phyloP scores from a whole-genome alignment of 2,113 vertebrate species.

The Coturnix japonica region DNA sequence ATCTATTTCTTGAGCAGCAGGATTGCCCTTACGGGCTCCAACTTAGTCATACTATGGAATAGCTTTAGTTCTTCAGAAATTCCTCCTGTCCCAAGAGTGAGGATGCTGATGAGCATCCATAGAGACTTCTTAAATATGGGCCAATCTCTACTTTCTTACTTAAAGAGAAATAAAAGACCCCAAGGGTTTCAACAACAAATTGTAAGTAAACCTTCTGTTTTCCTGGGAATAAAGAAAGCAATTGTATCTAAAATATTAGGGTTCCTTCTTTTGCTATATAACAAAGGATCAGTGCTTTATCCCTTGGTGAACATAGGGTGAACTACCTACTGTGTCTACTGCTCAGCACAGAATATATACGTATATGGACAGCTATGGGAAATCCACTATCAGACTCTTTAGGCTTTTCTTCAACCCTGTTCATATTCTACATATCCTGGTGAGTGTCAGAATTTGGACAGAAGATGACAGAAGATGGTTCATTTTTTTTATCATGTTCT shows the following conservation, averaged over 20 bases:
- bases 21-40: neutral
- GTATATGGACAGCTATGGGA: neutral
- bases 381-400: fast-evolving
- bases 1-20: neutral
- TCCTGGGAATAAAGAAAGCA: neutral
- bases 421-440: neutral
- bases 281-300: fast-evolving
- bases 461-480: neutral
- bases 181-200: neutral
- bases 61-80: neutral
- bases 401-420: neutral
- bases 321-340: neutral
- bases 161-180: neutral
- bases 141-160: neutral
- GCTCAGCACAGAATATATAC: neutral
- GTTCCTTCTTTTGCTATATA: neutral
- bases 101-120: neutral
- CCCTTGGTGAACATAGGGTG: neutral
- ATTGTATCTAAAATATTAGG: neutral
- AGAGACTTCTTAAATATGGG: neutral
- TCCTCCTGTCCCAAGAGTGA: neutral
- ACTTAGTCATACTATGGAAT: neutral
- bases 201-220: neutral
- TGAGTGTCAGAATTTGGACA: neutral
- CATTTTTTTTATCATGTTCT: neutral